Evolutionary conservation across 1,140 invertebrate species (phyloP), one percentile per base, ranked within the genome.

Genomic region (Drosophila pallidifrons): DNA sequence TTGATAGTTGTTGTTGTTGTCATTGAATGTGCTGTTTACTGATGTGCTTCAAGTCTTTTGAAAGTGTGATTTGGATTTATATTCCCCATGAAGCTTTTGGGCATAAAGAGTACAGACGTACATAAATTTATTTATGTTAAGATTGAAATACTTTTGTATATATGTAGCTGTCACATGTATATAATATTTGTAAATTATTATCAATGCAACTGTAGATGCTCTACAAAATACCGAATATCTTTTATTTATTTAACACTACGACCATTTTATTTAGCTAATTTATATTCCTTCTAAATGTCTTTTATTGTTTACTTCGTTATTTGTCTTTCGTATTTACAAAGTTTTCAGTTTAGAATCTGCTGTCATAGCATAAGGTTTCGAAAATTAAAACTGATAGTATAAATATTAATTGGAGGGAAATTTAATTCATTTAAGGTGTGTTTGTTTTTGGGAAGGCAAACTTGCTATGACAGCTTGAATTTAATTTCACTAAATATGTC

Each of bases 161-260:
- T 81, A 72, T 79, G 71, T 81, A 75, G 77, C 70, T 81, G 82
- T 71, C 70, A 66, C 75, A 79, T 75, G 68, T 78, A 73, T 77
- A 82, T 70, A 82, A 77, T 83, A 71, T 85, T 86, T 87, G 82
- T 88, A 85, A 89, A 89, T 89, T 89, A 89, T 89, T 89, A 89
- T 89, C 85, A 79, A 85, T 89, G 81, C 85, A 89, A 89, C 85
- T 88, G 83, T 87, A 87, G 83, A 87, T 88, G 75, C 77, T 87
- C 83, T 88, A 88, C 85, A 88, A 88, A 88, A 88, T 89, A 87
- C 82, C 83, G 77, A 88, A 82, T 87, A 74, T 74, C 41, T 71
- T 73, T 66, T 38, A 25, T 57, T 73, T 58, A n/a, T 46, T 68
- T 68, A 82, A 61, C 51, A 71, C 74, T 69, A 79, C 79, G 70